Evolutionary conservation across 2,888 invertebrate genomes (phyloP).

Genomic region (Tetragonula carbonaria): DNA sequence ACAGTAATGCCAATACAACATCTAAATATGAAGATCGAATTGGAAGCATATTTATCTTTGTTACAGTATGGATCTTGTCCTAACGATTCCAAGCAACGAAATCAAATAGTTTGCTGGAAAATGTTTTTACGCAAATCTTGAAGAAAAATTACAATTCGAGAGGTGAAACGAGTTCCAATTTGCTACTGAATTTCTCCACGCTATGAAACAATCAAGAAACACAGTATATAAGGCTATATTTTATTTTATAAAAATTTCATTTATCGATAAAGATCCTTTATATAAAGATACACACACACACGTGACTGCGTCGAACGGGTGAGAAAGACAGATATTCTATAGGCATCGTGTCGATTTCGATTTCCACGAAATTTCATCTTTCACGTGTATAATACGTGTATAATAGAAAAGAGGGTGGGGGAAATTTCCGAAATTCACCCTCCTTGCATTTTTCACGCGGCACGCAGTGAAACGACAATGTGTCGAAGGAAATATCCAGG

Average conservation of each 20-base stretch:
- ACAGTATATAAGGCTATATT: not conserved
- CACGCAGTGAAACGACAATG: slow-evolving; percentile 47
- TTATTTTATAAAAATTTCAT: not conserved
- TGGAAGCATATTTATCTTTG: too few species aligned
- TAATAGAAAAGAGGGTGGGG: not conserved
- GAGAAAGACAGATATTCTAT: not conserved
- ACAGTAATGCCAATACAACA: too few species aligned
- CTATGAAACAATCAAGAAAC: not conserved
- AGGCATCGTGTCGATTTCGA: not conserved
- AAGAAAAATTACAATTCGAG: too few species aligned
- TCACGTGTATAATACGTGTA: too few species aligned
- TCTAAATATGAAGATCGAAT: too few species aligned
- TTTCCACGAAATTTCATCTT: not conserved
- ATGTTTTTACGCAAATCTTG: too few species aligned
- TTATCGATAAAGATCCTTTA: not conserved
- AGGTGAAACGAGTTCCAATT: not conserved
- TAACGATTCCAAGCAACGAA: too few species aligned
- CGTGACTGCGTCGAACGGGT: not conserved
- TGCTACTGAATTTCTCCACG: not conserved
- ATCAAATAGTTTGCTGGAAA: too few species aligned
- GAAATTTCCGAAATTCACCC: not conserved
- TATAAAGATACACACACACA: too few species aligned
- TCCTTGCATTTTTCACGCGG: not conserved
- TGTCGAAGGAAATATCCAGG: not conserved
- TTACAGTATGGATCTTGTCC: too few species aligned